phyloP scores from a whole-genome alignment of 2,113 vertebrate genomes.

The Pteronura brasiliensis region DNA sequence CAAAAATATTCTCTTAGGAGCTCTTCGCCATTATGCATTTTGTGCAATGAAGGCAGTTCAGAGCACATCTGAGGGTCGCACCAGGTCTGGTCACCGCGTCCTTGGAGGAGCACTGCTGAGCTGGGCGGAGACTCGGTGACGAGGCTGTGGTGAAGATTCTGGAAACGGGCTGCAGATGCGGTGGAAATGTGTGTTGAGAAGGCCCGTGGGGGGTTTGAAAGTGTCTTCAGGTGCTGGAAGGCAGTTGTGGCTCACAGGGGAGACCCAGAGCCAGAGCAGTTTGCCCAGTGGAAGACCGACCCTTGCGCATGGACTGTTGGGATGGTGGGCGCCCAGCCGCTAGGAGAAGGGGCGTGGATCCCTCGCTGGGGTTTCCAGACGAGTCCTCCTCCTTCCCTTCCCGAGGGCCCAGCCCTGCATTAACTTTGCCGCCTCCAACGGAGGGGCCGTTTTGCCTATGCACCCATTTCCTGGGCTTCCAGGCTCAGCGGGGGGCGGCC shows the following conservation, averaged over 20 bases:
- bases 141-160: too few relatives aligned
- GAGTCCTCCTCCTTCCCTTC: not conserved
- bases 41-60: too few relatives aligned
- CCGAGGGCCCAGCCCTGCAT: not conserved
- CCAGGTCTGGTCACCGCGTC: fast-evolving
- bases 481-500: too few relatives aligned
- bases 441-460: fast-evolving
- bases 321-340: not conserved
- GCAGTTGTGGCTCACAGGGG: not conserved
- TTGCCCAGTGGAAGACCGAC: not conserved
- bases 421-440: not conserved
- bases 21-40: fast-evolving
- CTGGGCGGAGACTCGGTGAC: fast-evolving
- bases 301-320: fast-evolving
- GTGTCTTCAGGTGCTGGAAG: fast-evolving
- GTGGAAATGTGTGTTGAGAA: fast-evolving
- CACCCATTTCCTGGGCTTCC: too few relatives aligned
- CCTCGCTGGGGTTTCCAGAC: not conserved
- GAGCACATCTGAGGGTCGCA: fast-evolving
- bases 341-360: not conserved
- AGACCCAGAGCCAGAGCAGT: too few relatives aligned
- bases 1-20: not conserved
- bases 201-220: fast-evolving
- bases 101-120: fast-evolving
- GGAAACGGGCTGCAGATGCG: fast-evolving